phyloP scores from a whole-genome alignment of 2,113 vertebrate genomes.

The Anthoscopus minutus region DNA sequence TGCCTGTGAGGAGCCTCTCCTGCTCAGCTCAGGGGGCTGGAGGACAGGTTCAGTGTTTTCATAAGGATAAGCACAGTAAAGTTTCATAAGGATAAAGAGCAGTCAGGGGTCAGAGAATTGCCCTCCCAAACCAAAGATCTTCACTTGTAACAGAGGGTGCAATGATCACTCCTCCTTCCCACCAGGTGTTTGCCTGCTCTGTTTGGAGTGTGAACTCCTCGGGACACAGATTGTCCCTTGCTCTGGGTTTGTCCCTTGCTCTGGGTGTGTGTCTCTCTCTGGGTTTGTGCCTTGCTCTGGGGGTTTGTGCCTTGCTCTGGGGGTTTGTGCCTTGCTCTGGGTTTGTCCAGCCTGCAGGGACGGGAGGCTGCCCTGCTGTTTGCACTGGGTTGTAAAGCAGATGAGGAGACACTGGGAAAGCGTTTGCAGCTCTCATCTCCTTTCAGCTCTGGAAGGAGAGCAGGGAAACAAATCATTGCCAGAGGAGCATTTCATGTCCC shows the following conservation, averaged over 20 bases:
- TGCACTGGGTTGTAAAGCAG: neutral
- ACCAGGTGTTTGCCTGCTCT: neutral
- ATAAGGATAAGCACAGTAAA: neutral
- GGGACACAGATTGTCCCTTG: neutral
- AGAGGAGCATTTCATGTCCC: neutral
- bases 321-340: too few relatives aligned
- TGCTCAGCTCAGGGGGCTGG: neutral
- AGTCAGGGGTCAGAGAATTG: neutral
- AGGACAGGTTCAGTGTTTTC: neutral
- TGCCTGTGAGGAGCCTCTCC: neutral
- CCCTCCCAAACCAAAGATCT: neutral
- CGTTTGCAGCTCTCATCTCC: neutral
- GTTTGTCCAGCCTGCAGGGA: neutral
- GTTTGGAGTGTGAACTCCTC: neutral
- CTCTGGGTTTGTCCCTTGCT: neutral
- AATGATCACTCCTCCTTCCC: neutral
- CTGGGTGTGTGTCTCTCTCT: too few relatives aligned
- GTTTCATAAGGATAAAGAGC: neutral
- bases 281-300: too few relatives aligned
- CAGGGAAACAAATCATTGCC: neutral
- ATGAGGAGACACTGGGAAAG: neutral
- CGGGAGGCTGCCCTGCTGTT: neutral
- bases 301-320: too few relatives aligned
- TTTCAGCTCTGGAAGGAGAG: neutral
- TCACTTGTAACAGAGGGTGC: neutral